These are phyloP conservation scores for Characodon lateralis DNA, from an alignment of 2,797 vertebrate species.

Conservation along the genomic window DNA sequence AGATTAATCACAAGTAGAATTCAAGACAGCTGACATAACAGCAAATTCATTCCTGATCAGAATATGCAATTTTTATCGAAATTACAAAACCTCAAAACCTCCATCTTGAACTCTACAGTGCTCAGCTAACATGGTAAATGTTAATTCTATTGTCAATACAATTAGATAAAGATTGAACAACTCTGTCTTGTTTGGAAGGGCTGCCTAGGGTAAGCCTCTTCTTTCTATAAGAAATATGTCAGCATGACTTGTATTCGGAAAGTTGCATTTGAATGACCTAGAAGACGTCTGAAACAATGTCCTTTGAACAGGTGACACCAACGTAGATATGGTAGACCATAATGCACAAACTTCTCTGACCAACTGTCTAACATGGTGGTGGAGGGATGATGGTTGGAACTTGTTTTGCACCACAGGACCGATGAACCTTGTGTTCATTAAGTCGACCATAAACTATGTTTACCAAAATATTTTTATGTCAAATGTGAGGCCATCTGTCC, in stretches of 20 bases:
- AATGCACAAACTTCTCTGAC: neutral
- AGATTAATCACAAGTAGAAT: neutral
- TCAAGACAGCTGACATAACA: neutral
- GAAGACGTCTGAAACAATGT: neutral
- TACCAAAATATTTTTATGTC: neutral
- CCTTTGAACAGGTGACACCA: neutral
- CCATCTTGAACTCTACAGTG: neutral
- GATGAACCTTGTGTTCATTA: neutral
- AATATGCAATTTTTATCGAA: neutral
- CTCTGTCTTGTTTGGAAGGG: neutral
- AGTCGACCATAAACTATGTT: neutral
- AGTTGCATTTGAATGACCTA: neutral
- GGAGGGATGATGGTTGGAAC: neutral
- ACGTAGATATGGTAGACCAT: neutral
- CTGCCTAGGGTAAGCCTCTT: neutral
- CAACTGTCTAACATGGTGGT: neutral
- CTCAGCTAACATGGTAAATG: neutral
- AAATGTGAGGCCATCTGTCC: neutral
- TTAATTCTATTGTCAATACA: neutral
- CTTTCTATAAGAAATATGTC: neutral
- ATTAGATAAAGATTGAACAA: neutral
- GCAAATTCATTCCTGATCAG: neutral
- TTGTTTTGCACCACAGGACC: neutral
- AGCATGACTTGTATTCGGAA: neutral
- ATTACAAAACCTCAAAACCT: neutral